phyloP scores from a whole-genome alignment of 2,797 vertebrate species.

The Malacoraja senta region DNA sequence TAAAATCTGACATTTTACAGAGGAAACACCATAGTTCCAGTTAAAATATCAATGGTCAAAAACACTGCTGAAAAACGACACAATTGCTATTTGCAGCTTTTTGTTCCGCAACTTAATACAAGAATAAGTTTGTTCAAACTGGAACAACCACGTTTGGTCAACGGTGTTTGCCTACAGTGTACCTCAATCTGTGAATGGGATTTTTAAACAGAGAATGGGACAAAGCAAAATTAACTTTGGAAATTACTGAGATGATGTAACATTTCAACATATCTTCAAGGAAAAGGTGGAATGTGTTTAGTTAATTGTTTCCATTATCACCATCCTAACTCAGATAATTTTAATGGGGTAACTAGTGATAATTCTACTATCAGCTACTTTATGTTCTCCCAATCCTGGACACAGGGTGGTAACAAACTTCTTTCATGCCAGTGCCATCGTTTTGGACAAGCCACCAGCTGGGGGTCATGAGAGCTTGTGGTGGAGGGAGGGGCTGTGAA shows the following conservation, averaged over 20 bases:
- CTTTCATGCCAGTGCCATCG: neutral
- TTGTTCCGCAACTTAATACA: neutral
- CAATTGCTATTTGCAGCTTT: neutral
- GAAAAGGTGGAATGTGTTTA: neutral
- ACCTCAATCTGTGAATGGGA: neutral
- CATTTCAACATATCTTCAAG: neutral
- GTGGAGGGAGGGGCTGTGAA: no score
- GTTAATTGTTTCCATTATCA: neutral
- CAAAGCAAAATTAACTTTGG: neutral
- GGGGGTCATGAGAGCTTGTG: no score
- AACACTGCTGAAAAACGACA: neutral
- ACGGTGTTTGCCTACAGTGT: neutral
- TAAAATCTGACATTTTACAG: neutral
- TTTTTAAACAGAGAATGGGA: neutral
- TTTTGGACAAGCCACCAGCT: no score
- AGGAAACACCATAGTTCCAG: neutral
- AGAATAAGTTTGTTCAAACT: neutral
- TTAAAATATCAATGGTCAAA: neutral
- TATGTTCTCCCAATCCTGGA: neutral
- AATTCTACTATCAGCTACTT: neutral
- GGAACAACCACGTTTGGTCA: neutral
- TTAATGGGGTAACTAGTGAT: neutral
- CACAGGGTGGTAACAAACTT: neutral
- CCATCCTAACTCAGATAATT: no score
- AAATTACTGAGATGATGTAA: neutral